Conservation (phyloP, 2,888 invertebrate species). For the Xestia sexstrigata region DNA sequence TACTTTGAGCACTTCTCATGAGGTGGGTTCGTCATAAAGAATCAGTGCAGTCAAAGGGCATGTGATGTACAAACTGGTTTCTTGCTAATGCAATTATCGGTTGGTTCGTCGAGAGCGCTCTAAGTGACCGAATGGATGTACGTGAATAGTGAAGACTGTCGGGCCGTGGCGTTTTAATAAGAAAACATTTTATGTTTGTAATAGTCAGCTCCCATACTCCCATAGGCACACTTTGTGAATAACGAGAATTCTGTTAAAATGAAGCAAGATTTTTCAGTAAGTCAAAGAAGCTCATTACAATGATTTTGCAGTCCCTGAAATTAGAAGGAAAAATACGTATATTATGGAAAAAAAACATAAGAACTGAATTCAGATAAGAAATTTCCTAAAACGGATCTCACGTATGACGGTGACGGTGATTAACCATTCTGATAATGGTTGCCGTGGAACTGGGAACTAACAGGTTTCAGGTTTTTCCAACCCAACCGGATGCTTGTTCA, state of each 20-base stretch:
- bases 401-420: slow-evolving; percentile 11
- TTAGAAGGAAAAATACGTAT: slow-evolving; percentile 11
- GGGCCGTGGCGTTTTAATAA: slow-evolving; percentile 58
- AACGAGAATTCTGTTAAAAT: slow-evolving; percentile 32
- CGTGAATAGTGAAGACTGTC: slow-evolving; percentile 52
- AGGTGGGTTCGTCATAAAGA: slow-evolving; percentile 71
- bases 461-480: slow-evolving; percentile 50
- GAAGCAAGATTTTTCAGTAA: slow-evolving; percentile 12
- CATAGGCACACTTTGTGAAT: slow-evolving; percentile 29
- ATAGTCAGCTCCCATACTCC: slow-evolving; percentile 45
- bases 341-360: neutral
- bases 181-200: slow-evolving; percentile 59
- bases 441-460: slow-evolving; percentile 24
- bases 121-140: slow-evolving; percentile 73
- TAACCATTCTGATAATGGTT: slow-evolving; percentile 32
- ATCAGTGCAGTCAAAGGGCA: slow-evolving; percentile 83
- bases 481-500: slow-evolving; percentile 50
- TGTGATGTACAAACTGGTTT: slow-evolving; percentile 80
- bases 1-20: slow-evolving; percentile 67
- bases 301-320: neutral
- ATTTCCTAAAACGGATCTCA: slow-evolving; percentile 4
- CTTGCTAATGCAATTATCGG: slow-evolving; percentile 83
- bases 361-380: slow-evolving; percentile 11
- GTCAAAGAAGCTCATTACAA: neutral
- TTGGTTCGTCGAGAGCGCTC: slow-evolving; percentile 72